A percentile compares a stretch with the other conserved stretches of the same genome.
These are phyloP conservation scores for Rousettus madagascariensis DNA, from an alignment of 2,797 vertebrate genomes.

Conservation along the genomic window DNA sequence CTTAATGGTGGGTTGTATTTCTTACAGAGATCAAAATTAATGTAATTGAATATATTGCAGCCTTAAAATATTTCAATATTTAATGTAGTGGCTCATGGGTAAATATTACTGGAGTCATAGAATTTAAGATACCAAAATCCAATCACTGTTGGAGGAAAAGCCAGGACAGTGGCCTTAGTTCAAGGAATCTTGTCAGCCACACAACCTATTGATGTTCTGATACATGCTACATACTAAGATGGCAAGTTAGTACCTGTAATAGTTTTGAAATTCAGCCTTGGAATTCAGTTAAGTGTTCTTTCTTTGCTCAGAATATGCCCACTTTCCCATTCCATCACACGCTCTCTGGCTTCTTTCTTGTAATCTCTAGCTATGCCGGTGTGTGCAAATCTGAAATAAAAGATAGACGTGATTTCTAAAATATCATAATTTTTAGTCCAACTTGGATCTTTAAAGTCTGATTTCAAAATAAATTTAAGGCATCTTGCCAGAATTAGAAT, in stretches of 20 bases:
- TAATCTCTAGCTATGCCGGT: not conserved
- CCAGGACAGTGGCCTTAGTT: not conserved
- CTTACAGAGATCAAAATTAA: conserved; percentile 44
- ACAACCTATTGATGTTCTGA: not conserved
- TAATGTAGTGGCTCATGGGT: not conserved
- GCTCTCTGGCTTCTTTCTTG: not conserved
- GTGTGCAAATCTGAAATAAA: not conserved
- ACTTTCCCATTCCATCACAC: not conserved
- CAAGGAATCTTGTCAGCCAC: not conserved
- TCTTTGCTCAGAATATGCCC: not conserved
- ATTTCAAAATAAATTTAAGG: conserved; percentile 18
- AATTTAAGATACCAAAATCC: not conserved
- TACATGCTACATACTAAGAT: not conserved
- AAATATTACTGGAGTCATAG: not conserved
- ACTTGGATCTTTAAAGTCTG: not conserved
- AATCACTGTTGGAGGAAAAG: not conserved
- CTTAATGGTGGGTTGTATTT: not conserved
- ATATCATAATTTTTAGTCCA: not conserved
- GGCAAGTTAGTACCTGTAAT: not conserved
- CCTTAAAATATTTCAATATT: conserved; percentile 29
- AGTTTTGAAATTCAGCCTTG: not conserved
- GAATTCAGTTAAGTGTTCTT: not conserved
- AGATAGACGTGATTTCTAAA: not conserved
- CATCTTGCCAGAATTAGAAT: not conserved
- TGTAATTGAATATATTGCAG: conserved; percentile 25